phyloP scores from a whole-genome alignment of 2,113 vertebrate species.

The Pionites leucogaster region DNA sequence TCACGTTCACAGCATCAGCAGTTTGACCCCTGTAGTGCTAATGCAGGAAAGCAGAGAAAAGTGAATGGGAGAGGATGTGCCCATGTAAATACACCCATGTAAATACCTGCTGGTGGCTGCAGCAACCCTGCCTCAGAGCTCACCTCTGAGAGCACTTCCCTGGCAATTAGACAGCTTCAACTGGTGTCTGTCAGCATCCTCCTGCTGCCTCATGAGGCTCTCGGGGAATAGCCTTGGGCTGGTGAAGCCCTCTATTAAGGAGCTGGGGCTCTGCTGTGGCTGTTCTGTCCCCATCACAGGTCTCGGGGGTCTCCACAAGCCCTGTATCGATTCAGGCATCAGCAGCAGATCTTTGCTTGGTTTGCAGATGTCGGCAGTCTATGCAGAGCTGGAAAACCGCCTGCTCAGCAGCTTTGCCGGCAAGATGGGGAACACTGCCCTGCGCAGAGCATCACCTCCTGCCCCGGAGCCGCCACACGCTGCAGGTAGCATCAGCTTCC shows the following conservation, averaged over 20 bases:
- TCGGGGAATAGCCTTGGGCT: neutral
- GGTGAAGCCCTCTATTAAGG: neutral
- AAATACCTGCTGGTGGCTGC: neutral
- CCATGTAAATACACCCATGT: neutral
- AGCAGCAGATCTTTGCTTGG: neutral
- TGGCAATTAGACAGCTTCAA: neutral
- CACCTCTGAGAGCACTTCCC: neutral
- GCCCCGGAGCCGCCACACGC: constrained; percentile 73
- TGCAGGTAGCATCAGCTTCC: constrained; percentile 58
- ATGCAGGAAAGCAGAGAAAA: neutral
- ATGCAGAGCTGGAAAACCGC: constrained; percentile 90
- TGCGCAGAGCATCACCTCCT: constrained; percentile 77
- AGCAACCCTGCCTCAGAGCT: neutral
- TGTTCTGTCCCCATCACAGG: neutral
- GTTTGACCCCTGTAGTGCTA: neutral
- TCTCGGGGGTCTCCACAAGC: neutral
- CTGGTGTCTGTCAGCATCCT: neutral
- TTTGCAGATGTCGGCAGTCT: constrained; percentile 92
- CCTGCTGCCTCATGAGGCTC: neutral
- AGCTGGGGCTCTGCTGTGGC: fast-evolving
- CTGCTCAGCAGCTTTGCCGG: constrained; percentile 81
- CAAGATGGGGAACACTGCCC: constrained; percentile 76
- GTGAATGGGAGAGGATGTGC: neutral
- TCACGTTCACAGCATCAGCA: fast-evolving
- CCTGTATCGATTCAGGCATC: fast-evolving